These are phyloP conservation scores for Pammene fasciana DNA, from an alignment of 2,888 invertebrate genomes.

Conservation along the genomic window DNA sequence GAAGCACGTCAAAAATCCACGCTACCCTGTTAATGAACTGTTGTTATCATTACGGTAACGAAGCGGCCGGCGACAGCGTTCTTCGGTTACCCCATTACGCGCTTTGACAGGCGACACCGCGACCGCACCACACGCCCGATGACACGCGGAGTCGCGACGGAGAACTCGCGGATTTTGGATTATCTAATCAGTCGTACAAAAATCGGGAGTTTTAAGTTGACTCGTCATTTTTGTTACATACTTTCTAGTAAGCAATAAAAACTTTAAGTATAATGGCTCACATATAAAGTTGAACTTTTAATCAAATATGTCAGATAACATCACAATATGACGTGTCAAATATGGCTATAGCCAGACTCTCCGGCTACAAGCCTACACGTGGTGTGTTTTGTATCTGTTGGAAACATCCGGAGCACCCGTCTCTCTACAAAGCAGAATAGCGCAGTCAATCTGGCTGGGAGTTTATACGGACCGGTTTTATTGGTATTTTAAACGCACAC, in stretches of 20 bases:
- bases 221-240: too few species aligned
- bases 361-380: too few species aligned
- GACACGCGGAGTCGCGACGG: not conserved
- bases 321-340: too few species aligned
- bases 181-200: too few species aligned
- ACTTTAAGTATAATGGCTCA: too few species aligned
- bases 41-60: constrained; percentile 17
- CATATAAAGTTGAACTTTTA: too few species aligned
- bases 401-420: not conserved
- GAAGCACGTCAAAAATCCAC: too few species aligned
- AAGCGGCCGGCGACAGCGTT: constrained; percentile 36
- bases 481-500: constrained; percentile 38
- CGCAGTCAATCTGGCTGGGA: constrained; percentile 19
- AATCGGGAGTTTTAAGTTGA: too few species aligned
- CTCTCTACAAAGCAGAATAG: constrained; percentile 29
- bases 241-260: too few species aligned
- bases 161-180: not conserved
- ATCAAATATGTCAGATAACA: too few species aligned
- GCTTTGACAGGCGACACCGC: constrained; percentile 44
- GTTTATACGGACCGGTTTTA: constrained; percentile 32
- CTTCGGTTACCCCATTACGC: constrained; percentile 43
- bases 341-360: too few species aligned
- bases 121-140: not conserved
- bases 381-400: not conserved
- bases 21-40: too few species aligned